Evolutionary conservation across 23 tunicate genomes (phyloP), one percentile per base, ranked within the genome.

Genomic region (Pegea sp.): DNA sequence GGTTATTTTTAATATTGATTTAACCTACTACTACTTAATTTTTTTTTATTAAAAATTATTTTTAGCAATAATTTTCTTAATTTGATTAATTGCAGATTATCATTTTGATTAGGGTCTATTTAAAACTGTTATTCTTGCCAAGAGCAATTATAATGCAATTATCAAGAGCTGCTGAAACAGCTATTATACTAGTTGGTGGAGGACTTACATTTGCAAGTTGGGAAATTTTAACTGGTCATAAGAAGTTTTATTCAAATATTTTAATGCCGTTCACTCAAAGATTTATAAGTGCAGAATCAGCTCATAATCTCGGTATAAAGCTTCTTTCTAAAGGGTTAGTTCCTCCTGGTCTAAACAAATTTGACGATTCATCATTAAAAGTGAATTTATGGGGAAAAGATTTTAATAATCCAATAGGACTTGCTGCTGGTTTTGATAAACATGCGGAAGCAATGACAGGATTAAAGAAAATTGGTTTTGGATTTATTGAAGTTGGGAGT

Each of bases 341-440:
- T 33, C 70, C 76, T 4, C 29, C 24, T 33, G 33, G 13, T 13
- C 53, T 44, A 34, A 4, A 28, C 5, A 23, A 29, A 26, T 49
- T 49, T 62, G 69, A 71, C 29, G 4, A 34, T 7, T 11, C 11
- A 8, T 38, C 46, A 18, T 57, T 64, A 67, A 20, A 62, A 57
- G 55, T 53, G 4, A 44, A 61, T 11, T 70, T 84, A 20, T 74
- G 64, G 62, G 62, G 59, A 22, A 67, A 38, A 50, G 54, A 61
- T 7, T 84, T 84, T 58, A 4, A 30, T n/a, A 84, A 84, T 49
- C 95, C 95, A 4, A 33, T 84, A 26, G 95, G 95, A 56, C 73
- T 84, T 42, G 95, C 95, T 5, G 95, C 95, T 33, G 95, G 95
- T 27, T 74, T 73, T 68, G 95, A 84, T 48, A 84, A 84, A 52